phyloP scores from a whole-genome alignment of 2,113 vertebrate genomes.

The Gopherus flavomarginatus region DNA sequence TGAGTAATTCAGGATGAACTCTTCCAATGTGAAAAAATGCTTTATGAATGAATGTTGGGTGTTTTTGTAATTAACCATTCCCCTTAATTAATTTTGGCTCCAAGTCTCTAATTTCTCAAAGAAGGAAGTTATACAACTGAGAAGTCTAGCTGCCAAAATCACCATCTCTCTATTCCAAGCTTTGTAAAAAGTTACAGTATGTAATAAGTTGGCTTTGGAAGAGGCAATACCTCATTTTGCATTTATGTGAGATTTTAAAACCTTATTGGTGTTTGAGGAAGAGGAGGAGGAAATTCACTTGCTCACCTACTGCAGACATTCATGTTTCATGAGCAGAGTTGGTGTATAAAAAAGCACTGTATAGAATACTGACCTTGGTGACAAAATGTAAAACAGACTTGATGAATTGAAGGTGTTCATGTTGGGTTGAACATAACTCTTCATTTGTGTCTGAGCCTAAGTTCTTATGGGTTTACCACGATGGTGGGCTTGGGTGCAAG shows the following conservation, averaged over 20 bases:
- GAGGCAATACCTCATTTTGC: slow-evolving; percentile 38
- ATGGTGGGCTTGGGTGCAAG: neutral
- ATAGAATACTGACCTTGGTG: neutral
- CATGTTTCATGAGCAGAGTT: slow-evolving; percentile 41
- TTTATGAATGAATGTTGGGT: neutral
- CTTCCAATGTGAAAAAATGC: neutral
- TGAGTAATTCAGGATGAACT: neutral
- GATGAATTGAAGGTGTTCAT: neutral
- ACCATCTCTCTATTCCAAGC: slow-evolving; percentile 3
- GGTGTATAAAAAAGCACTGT: neutral
- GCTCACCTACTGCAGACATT: neutral
- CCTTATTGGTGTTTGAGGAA: neutral
- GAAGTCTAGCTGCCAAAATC: slow-evolving; percentile 47
- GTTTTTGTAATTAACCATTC: neutral
- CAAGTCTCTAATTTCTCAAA: neutral
- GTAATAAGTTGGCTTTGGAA: neutral
- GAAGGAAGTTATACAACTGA: slow-evolving; percentile 11
- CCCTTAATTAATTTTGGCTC: neutral
- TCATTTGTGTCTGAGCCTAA: too few relatives aligned
- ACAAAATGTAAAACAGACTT: neutral
- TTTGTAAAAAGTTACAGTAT: slow-evolving; percentile 41
- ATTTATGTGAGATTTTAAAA: neutral
- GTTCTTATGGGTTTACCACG: neutral
- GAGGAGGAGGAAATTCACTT: slow-evolving; percentile 29
- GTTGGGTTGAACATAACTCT: neutral